Percentiles rank a stretch among this genome's conserved stretches.
phyloP scores from a whole-genome alignment of 2,888 invertebrate species.

The Chymomyza fuscimana region DNA sequence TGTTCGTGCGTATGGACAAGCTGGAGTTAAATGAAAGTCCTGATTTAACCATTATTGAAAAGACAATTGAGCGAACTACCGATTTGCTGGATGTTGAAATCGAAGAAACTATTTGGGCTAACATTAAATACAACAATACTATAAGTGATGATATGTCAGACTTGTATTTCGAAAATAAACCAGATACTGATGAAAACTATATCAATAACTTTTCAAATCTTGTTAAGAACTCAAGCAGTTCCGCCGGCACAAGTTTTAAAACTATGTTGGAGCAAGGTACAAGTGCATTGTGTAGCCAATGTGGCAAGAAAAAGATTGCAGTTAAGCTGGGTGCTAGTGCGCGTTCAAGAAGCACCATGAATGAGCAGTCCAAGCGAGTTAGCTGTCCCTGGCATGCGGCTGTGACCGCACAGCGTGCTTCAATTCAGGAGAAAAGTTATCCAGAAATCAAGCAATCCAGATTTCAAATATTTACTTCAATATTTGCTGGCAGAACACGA shows the following conservation, averaged over 20 bases:
- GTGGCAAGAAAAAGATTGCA: neutral
- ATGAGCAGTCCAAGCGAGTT: too few species aligned
- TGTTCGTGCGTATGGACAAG: neutral
- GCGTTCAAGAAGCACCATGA: neutral
- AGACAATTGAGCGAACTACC: neutral
- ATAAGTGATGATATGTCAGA: constrained; percentile 30
- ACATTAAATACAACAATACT: neutral
- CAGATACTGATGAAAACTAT: constrained; percentile 44
- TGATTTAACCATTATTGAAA: too few species aligned
- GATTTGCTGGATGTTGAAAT: neutral
- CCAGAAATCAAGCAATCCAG: neutral
- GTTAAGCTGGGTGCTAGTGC: neutral
- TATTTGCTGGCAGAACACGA: neutral
- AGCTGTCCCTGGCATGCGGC: neutral
- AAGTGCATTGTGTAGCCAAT: constrained; percentile 8
- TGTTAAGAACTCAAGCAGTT: neutral
- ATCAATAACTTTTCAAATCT: constrained; percentile 11
- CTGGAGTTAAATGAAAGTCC: too few species aligned
- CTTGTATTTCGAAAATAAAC: constrained; percentile 48
- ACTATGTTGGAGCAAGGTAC: neutral
- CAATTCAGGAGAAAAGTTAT: neutral
- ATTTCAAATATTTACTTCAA: neutral
- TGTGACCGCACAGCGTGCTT: neutral
- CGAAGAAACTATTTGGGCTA: neutral
- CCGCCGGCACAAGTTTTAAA: neutral